Conservation (phyloP, 23 tunicate genomes). For the Trididemnum nubilum region DNA sequence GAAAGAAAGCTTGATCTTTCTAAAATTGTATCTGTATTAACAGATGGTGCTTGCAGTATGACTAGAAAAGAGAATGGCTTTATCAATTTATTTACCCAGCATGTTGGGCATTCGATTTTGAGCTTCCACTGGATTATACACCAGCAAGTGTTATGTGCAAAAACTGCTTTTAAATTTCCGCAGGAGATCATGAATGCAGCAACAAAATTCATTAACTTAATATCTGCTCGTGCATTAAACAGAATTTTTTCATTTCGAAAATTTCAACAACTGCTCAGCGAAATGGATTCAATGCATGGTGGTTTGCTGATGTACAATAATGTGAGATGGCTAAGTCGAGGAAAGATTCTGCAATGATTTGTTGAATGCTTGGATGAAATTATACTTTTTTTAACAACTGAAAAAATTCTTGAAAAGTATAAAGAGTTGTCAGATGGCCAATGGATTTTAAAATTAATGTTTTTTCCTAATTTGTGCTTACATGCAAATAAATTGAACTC, state of each 20-base stretch:
- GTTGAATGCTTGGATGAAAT: too few species aligned
- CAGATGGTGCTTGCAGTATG: not conserved
- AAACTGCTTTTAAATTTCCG: not conserved
- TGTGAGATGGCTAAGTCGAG: not conserved
- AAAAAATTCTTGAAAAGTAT: not conserved
- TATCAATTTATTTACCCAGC: too few species aligned
- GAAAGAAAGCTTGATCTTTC: too few species aligned
- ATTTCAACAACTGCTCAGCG: not conserved
- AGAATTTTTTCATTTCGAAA: not conserved
- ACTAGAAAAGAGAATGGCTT: too few species aligned
- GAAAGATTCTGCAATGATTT: not conserved
- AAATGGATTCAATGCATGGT: not conserved
- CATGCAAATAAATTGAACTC: too few species aligned
- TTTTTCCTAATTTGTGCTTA: too few species aligned
- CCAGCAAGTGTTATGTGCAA: too few species aligned
- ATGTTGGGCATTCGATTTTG: too few species aligned
- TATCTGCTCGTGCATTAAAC: not conserved
- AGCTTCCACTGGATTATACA: not conserved
- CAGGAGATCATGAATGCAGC: not conserved
- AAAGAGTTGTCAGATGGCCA: too few species aligned
- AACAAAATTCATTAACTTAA: not conserved
- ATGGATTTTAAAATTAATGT: not conserved
- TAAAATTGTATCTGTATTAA: too few species aligned
- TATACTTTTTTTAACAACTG: not conserved
- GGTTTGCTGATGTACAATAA: not conserved